These are phyloP conservation scores for Aphis gossypii DNA, from an alignment of 1,140 invertebrate genomes.

Conservation along the genomic window DNA sequence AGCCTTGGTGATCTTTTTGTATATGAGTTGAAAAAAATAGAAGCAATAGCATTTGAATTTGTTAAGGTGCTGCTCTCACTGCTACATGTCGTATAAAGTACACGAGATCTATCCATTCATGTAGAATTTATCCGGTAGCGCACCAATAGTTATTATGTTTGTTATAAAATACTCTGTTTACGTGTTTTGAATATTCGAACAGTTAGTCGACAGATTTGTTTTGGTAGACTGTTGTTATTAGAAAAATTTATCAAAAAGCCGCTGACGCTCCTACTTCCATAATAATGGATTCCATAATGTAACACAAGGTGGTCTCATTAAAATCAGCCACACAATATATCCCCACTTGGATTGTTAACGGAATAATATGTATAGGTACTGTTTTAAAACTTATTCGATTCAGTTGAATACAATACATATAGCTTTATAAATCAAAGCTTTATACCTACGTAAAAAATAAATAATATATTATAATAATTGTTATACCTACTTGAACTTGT, in stretches of 20 bases:
- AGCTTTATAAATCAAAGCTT: neutral
- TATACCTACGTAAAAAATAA: neutral
- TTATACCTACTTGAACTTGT: neutral
- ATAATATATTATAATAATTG: neutral
- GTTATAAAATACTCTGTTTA: neutral
- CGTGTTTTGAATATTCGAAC: neutral
- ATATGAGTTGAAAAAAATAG: neutral
- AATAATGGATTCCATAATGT: constrained; percentile 25
- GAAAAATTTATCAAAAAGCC: neutral
- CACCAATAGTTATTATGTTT: neutral
- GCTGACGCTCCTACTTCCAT: neutral
- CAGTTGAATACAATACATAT: neutral
- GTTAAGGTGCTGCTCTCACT: neutral
- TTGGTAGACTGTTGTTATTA: neutral
- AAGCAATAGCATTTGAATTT: neutral
- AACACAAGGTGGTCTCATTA: constrained; percentile 28
- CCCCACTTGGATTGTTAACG: neutral
- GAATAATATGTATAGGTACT: neutral
- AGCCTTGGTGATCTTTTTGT: neutral
- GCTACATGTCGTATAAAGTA: neutral
- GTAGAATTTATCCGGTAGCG: neutral
- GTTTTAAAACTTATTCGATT: neutral
- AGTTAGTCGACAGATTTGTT: neutral
- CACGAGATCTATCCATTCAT: neutral
- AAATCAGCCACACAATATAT: neutral